Percentiles rank a stretch among this genome's conserved stretches.
These are phyloP conservation scores for Heliconius sara DNA, from an alignment of 2,888 invertebrate genomes.

Conservation along the genomic window DNA sequence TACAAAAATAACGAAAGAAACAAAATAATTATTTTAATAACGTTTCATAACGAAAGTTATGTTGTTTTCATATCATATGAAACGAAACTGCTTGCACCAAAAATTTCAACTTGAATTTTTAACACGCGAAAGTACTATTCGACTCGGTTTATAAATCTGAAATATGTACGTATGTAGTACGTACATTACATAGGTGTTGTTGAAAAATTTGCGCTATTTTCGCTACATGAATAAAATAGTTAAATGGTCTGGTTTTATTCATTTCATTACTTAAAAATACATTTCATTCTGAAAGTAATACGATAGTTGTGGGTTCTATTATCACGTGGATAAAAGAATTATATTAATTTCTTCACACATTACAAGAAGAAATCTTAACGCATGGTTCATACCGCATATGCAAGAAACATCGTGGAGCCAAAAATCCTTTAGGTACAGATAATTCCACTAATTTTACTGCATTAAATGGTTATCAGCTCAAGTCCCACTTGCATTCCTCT, in stretches of 20 bases:
- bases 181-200: background rate
- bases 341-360: no score
- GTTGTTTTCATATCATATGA: background rate
- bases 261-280: background rate
- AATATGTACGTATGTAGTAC: background rate
- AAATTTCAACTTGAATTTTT: conserved; percentile 7
- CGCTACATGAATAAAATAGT: background rate
- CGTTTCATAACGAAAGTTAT: background rate
- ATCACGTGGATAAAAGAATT: no score
- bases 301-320: no score
- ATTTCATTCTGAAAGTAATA: no score
- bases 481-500: background rate
- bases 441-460: background rate
- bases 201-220: background rate
- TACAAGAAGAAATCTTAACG: no score
- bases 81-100: background rate
- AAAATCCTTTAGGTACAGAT: no score
- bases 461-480: background rate
- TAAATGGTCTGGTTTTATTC: background rate
- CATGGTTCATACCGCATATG: no score
- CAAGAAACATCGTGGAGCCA: no score
- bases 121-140: background rate
- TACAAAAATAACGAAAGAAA: background rate
- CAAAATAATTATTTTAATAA: background rate
- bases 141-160: conserved; percentile 2